These are phyloP conservation scores for Parascotia fuliginaria DNA, from an alignment of 2,888 invertebrate species.

Conservation along the genomic window DNA sequence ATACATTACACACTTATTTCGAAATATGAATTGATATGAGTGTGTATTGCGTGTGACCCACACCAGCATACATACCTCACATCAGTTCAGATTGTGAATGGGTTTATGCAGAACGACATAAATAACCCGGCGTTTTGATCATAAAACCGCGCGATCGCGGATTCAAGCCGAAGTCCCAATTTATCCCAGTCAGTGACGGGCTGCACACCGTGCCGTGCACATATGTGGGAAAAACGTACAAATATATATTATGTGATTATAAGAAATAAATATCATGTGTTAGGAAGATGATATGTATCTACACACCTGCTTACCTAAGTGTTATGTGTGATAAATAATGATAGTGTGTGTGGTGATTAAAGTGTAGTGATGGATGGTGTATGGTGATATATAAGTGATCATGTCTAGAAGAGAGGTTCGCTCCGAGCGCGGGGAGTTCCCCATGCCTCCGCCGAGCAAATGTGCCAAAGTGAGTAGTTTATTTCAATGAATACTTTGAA, in stretches of 20 bases:
- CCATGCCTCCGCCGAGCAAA: conserved; percentile 74
- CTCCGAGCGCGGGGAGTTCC: conserved; percentile 58
- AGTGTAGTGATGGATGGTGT: conserved; percentile 1
- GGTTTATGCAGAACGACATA: conserved; percentile 51
- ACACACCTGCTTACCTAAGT: not conserved
- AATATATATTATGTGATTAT: not conserved
- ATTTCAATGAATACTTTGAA: too few relatives aligned
- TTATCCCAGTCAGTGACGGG: conserved; percentile 35
- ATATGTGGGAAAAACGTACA: conserved; percentile 1
- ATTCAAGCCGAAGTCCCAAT: conserved; percentile 47
- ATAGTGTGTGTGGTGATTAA: not conserved
- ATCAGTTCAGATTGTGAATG: conserved; percentile 47
- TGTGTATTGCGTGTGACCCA: not conserved
- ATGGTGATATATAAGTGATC: conserved; percentile 2
- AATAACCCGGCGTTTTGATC: conserved; percentile 53
- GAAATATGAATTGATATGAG: not conserved
- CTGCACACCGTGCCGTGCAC: conserved; percentile 17
- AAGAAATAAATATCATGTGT: not conserved
- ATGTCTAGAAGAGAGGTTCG: conserved; percentile 72
- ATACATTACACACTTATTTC: too few relatives aligned
- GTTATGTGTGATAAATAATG: not conserved
- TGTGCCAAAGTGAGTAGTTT: conserved; percentile 78
- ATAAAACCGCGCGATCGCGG: conserved; percentile 50
- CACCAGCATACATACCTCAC: not conserved
- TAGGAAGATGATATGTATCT: not conserved